Evolutionary conservation across 2,113 vertebrate species (phyloP).

Genomic region (Chamaea fasciata): DNA sequence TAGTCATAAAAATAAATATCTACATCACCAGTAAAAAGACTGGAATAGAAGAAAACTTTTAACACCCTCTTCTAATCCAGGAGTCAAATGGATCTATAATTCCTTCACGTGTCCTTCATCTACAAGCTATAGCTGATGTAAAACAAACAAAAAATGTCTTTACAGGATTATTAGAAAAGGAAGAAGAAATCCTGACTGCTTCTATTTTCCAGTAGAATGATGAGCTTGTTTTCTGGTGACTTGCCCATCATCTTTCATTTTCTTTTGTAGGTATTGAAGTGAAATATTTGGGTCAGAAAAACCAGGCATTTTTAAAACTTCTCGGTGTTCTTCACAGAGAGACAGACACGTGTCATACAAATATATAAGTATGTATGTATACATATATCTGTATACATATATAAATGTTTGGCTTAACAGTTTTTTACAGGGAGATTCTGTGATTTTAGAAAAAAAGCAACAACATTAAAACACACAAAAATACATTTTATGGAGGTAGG

Average conservation of each 20-base stretch:
- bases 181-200: neutral
- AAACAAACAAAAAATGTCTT: neutral
- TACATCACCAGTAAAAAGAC: neutral
- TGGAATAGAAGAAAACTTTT: neutral
- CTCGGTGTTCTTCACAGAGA: neutral
- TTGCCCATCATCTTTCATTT: neutral
- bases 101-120: neutral
- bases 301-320: neutral
- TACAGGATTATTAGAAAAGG: neutral
- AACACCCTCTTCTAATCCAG: neutral
- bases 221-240: neutral
- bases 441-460: neutral
- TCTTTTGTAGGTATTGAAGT: neutral
- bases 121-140: neutral
- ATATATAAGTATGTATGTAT: neutral
- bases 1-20: neutral
- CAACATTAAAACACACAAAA: neutral
- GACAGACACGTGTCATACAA: fast-evolving
- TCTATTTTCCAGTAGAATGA: neutral
- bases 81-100: neutral
- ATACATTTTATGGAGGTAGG: neutral
- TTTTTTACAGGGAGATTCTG: neutral
- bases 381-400: neutral
- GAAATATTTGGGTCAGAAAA: neutral
- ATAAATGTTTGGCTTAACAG: neutral